A percentile compares a stretch with the other conserved stretches of the same genome.
Evolutionary conservation across 1,140 invertebrate species (phyloP).

Genomic region (Leptinotarsa defecta): DNA sequence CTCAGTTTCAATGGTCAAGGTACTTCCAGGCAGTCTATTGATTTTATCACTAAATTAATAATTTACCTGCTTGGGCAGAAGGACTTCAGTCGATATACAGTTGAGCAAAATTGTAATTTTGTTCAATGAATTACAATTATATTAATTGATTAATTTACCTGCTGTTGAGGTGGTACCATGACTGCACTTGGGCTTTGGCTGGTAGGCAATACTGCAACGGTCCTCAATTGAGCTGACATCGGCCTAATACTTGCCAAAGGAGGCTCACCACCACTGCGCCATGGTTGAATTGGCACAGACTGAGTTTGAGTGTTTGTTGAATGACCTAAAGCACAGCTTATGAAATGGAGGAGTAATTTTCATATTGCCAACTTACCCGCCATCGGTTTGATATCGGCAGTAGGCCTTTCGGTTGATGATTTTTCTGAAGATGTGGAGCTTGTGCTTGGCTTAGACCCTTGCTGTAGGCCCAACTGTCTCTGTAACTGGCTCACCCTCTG

Average conservation of each 20-base stretch:
- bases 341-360: conserved; percentile 15
- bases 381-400: conserved; percentile 94
- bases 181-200: conserved; percentile 59
- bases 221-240: conserved; percentile 76
- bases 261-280: conserved; percentile 70
- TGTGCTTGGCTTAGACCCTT: conserved; percentile 70
- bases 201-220: conserved; percentile 79
- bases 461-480: conserved; percentile 74
- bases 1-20: no score
- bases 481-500: conserved; percentile 77
- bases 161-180: conserved; percentile 68
- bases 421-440: conserved; percentile 69
- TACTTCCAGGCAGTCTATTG: no score
- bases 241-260: conserved; percentile 90
- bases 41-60: no score
- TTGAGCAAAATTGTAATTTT: no score
- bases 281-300: conserved; percentile 63
- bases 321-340: conserved; percentile 42
- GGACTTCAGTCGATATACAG: no score
- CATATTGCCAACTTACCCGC: conserved; percentile 63
- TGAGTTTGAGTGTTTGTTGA: conserved; percentile 57
- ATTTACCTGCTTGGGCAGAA: conserved; percentile 50
- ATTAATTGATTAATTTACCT: conserved; percentile 34
- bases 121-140: no score
- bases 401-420: conserved; percentile 75